Conservation (phyloP, 37 sponge, comb jelly and placozoan species). For the Haliclona indistincta region DNA sequence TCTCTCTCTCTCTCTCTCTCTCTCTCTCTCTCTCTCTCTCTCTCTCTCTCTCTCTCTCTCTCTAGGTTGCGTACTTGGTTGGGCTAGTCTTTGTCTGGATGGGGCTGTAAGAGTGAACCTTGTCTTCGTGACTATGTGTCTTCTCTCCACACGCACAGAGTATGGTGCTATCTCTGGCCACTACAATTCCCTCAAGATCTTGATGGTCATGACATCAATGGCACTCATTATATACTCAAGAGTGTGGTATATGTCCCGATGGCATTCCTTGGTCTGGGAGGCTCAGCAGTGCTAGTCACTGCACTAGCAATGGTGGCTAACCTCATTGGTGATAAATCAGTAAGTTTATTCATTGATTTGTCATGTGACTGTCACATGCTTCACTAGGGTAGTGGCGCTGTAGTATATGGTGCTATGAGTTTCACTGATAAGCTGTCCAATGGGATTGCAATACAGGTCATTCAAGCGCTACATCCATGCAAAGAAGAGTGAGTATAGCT, state of each 20-base stretch:
- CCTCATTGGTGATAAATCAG: constrained; percentile 79
- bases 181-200: background rate
- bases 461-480: constrained; percentile 89
- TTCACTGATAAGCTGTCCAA: constrained; percentile 95
- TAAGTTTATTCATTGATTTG: constrained; percentile 25
- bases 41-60: background rate
- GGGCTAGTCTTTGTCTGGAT: constrained; percentile 64
- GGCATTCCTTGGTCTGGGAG: constrained; percentile 78
- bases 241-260: constrained; percentile 64
- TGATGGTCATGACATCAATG: background rate
- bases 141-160: background rate
- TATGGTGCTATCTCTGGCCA: background rate
- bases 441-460: constrained; percentile 82
- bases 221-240: background rate
- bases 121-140: background rate
- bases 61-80: constrained; percentile 73
- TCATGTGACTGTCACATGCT: background rate
- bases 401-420: constrained; percentile 97
- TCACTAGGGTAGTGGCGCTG: constrained; percentile 82
- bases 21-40: background rate
- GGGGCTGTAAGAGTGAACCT: constrained; percentile 50
- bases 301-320: constrained; percentile 92
- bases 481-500: background rate
- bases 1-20: too few relatives aligned
- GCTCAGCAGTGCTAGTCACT: constrained; percentile 82